A percentile compares a stretch with the other conserved stretches of the same genome.
Conservation (phyloP, 1,140 invertebrate species). For the Theocolax elegans region DNA sequence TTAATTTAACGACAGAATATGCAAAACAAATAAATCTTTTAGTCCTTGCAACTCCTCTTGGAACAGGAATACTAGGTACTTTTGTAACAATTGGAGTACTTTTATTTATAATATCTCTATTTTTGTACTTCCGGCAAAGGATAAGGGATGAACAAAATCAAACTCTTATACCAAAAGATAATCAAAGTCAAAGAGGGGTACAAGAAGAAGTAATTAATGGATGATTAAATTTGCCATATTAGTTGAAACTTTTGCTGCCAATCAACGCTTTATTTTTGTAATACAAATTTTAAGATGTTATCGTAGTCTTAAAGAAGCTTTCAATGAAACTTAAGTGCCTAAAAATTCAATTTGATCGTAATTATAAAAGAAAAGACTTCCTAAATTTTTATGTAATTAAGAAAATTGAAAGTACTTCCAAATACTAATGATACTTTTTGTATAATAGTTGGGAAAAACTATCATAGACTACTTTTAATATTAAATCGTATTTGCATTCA, state of each 20-base stretch:
- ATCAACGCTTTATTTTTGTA: conserved; percentile 2
- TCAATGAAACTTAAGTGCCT: conserved; percentile 21
- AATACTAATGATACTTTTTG: no score
- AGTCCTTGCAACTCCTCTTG: conserved; percentile 65
- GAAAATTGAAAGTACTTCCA: no score
- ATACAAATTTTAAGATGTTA: neutral
- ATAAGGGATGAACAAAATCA: conserved; percentile 52
- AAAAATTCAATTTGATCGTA: neutral
- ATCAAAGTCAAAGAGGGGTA: conserved; percentile 1
- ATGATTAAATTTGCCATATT: conserved; percentile 8
- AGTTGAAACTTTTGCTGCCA: neutral
- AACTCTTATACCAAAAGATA: conserved; percentile 49
- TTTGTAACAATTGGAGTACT: conserved; percentile 67
- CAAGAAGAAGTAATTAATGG: neutral
- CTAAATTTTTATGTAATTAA: no score
- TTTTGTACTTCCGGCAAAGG: conserved; percentile 51
- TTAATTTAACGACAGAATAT: conserved; percentile 71
- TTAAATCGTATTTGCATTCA: no score
- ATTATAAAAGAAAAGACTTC: neutral
- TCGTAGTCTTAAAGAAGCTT: neutral
- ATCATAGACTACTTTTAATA: no score
- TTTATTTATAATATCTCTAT: conserved; percentile 62
- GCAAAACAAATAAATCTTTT: conserved; percentile 69
- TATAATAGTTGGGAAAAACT: no score
- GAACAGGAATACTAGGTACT: conserved; percentile 67